Percentiles rank a stretch among this genome's conserved stretches.
These are phyloP conservation scores for Temnothorax ravouxi DNA, from an alignment of 2,888 invertebrate genomes.

Conservation along the genomic window DNA sequence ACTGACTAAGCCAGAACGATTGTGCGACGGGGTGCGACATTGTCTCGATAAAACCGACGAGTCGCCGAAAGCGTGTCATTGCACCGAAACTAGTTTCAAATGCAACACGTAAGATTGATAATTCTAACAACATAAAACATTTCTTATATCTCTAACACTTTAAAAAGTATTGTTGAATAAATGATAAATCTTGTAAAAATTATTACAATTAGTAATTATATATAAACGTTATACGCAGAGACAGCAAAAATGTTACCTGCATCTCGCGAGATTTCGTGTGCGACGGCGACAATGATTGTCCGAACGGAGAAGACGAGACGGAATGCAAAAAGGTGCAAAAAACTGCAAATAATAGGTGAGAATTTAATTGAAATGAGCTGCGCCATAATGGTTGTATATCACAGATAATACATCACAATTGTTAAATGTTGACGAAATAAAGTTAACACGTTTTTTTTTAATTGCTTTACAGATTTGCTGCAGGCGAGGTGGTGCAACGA, in stretches of 20 bases:
- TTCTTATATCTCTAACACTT: background rate
- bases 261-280: conserved; percentile 92
- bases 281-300: conserved; percentile 92
- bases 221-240: conserved; percentile 40
- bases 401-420: background rate
- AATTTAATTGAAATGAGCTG: background rate
- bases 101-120: conserved; percentile 87
- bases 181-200: background rate
- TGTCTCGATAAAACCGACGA: conserved; percentile 94
- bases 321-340: conserved; percentile 88
- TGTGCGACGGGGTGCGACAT: conserved; percentile 93
- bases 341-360: conserved; percentile 79
- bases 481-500: conserved; percentile 90
- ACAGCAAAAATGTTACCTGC: conserved; percentile 85
- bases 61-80: conserved; percentile 89
- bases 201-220: background rate
- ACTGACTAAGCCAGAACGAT: conserved; percentile 89
- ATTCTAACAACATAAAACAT: background rate
- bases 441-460: background rate
- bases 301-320: conserved; percentile 91
- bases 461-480: conserved; percentile 85
- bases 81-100: conserved; percentile 87
- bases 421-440: background rate
- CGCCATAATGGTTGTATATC: background rate
- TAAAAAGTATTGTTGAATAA: background rate